These are phyloP conservation scores for Pavo muticus DNA, from an alignment of 2,113 vertebrate genomes.

Conservation along the genomic window DNA sequence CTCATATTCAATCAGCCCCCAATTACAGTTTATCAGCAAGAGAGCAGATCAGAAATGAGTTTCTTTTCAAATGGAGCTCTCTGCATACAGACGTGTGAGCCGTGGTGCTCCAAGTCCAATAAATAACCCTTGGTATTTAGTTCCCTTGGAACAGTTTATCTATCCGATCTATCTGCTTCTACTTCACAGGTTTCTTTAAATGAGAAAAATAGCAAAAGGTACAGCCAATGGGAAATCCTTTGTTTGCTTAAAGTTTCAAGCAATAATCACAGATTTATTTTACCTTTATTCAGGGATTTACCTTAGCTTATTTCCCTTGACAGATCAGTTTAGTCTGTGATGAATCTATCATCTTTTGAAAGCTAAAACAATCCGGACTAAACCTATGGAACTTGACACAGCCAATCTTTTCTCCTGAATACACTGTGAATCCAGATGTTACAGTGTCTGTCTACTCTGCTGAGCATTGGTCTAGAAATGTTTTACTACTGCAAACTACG, in stretches of 20 bases:
- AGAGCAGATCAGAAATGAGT: slow-evolving; percentile 75
- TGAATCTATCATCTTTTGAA: slow-evolving; percentile 30
- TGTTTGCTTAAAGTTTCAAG: background rate
- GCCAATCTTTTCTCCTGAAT: background rate
- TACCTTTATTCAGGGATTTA: background rate
- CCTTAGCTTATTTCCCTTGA: slow-evolving; percentile 22
- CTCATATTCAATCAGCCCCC: slow-evolving; percentile 66
- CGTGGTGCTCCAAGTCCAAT: slow-evolving; percentile 24
- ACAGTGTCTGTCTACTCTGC: background rate
- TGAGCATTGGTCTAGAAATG: background rate
- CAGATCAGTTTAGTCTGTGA: background rate
- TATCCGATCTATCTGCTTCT: background rate
- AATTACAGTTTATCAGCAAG: slow-evolving; percentile 75
- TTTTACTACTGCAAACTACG: background rate
- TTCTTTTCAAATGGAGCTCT: slow-evolving; percentile 54
- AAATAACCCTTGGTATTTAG: slow-evolving; percentile 40
- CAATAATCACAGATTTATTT: slow-evolving; percentile 8
- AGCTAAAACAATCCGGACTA: background rate
- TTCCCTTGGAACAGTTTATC: slow-evolving; percentile 36
- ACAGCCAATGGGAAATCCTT: background rate
- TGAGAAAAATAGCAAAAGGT: background rate
- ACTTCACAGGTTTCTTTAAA: slow-evolving; percentile 20
- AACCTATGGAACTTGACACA: background rate
- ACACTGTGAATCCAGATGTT: background rate
- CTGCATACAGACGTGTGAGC: slow-evolving; percentile 29